Evolutionary conservation across 2,888 invertebrate genomes (phyloP).

Genomic region (Lomographa bimaculata): DNA sequence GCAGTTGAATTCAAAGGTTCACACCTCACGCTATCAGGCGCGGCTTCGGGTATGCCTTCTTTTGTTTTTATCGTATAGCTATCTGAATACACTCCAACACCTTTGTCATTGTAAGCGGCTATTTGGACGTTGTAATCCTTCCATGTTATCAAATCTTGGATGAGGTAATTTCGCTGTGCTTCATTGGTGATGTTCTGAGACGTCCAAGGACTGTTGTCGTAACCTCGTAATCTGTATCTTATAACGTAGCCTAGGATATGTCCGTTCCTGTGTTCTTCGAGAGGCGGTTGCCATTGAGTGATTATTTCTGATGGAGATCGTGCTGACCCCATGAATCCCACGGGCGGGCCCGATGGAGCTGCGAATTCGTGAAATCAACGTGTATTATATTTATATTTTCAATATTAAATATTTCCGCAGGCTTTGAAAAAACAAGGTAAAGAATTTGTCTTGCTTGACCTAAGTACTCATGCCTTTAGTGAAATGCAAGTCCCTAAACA

Average conservation of each 20-base stretch:
- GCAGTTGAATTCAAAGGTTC: constrained; percentile 94
- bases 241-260: constrained; percentile 97
- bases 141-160: constrained; percentile 97
- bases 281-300: constrained; percentile 98
- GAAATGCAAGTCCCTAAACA: no score
- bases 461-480: no score
- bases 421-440: no score
- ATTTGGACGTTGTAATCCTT: constrained; percentile 98
- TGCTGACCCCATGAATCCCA: constrained; percentile 97
- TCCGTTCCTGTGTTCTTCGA: constrained; percentile 97
- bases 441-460: no score
- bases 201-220: constrained; percentile 96
- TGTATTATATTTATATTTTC: background rate
- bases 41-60: constrained; percentile 97
- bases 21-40: constrained; percentile 92
- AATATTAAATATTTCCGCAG: no score
- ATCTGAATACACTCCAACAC: constrained; percentile 95
- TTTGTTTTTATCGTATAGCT: constrained; percentile 96
- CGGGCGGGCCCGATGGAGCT: constrained; percentile 98
- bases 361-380: constrained; percentile 33
- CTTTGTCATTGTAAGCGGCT: constrained; percentile 98
- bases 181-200: constrained; percentile 96
- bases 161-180: constrained; percentile 94
- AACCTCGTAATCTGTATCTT: constrained; percentile 95
- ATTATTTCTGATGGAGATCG: constrained; percentile 97